Conservation (phyloP, 2,113 vertebrate species). For the Caracal caracal region DNA sequence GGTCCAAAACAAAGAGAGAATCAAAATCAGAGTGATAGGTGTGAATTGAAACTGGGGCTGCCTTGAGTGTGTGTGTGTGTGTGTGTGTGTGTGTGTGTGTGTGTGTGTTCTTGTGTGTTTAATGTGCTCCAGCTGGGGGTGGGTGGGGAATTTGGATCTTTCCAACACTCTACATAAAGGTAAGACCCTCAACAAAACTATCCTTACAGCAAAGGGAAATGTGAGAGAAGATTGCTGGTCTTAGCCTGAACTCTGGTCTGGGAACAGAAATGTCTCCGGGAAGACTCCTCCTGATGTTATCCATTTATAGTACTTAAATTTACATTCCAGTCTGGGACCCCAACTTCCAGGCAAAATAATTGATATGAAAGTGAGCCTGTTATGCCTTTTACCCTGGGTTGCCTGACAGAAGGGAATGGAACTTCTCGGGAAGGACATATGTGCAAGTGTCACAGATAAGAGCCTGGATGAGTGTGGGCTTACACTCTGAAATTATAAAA, state of each 20-base stretch:
- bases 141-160: not conserved
- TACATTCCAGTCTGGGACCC: not conserved
- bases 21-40: constrained; percentile 57
- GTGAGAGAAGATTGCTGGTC: not conserved
- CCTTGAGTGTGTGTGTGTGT: not conserved
- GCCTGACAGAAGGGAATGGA: not conserved
- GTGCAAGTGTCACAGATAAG: not conserved
- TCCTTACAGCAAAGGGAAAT: not conserved
- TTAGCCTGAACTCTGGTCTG: not conserved
- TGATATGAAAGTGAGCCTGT: not conserved
- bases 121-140: not conserved
- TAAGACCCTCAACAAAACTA: not conserved
- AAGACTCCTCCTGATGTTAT: not conserved
- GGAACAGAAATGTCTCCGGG: not conserved
- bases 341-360: not conserved
- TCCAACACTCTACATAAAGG: not conserved
- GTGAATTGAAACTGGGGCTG: not conserved
- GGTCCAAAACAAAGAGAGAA: constrained; percentile 52
- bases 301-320: constrained; percentile 14
- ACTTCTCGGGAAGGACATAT: not conserved
- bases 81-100: not conserved
- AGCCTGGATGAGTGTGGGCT: not conserved
- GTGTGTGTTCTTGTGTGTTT: not conserved
- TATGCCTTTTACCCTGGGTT: not conserved
- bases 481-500: not conserved